phyloP scores from a whole-genome alignment of 2,113 vertebrate genomes.

The Hucho hucho region DNA sequence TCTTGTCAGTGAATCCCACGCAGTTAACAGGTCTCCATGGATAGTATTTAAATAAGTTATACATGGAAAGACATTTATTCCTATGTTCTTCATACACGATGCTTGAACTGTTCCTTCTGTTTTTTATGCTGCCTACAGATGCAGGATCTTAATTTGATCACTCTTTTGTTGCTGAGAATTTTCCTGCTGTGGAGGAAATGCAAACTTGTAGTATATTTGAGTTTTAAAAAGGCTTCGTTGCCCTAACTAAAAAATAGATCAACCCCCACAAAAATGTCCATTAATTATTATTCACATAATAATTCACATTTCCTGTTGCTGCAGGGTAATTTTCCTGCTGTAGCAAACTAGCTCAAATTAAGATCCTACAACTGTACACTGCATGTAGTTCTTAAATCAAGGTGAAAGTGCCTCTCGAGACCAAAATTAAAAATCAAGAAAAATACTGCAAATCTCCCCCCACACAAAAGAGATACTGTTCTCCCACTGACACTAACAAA shows the following conservation, averaged over 20 bases:
- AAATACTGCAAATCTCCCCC: conserved; percentile 23
- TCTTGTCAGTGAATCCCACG: background rate
- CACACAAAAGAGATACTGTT: conserved; percentile 56
- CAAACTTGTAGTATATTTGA: no score
- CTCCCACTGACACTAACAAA: conserved; percentile 20
- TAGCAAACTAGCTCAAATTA: no score
- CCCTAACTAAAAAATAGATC: no score
- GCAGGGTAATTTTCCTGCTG: no score
- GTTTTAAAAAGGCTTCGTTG: no score
- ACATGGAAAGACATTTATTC: background rate
- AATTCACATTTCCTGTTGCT: no score
- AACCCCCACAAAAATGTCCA: no score
- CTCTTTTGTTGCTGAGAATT: no score
- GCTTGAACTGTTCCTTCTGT: background rate
- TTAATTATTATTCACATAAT: no score
- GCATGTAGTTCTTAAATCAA: background rate
- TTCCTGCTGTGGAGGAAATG: no score
- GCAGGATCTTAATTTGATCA: no score
- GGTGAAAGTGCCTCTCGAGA: conserved; percentile 16
- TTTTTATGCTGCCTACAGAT: background rate
- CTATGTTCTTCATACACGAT: background rate
- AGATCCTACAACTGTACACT: background rate
- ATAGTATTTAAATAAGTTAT: background rate
- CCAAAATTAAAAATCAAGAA: conserved; percentile 36
- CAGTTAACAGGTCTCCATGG: background rate